Percentiles rank a stretch among this genome's conserved stretches.
Conservation (phyloP, 2,113 vertebrate genomes). For the Carettochelys insculpta region DNA sequence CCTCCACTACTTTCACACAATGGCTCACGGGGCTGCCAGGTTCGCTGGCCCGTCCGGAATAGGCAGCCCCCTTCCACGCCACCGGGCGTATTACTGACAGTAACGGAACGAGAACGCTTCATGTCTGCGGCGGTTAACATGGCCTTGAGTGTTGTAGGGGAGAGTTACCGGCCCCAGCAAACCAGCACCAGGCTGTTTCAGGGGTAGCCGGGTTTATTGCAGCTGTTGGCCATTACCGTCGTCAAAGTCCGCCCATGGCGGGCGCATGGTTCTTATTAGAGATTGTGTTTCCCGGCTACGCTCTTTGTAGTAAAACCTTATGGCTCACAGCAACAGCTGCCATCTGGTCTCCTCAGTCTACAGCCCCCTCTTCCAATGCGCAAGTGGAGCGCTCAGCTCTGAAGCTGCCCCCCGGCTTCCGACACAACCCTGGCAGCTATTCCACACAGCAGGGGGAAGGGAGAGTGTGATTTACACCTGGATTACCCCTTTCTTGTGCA, state of each 20-base stretch:
- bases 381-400: background rate
- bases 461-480: background rate
- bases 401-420: background rate
- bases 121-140: background rate
- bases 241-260: no score
- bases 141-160: background rate
- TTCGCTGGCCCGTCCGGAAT: no score
- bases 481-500: background rate
- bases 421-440: background rate
- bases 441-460: background rate
- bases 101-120: background rate
- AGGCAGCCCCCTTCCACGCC: no score
- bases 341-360: background rate
- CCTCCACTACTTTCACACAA: background rate
- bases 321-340: background rate
- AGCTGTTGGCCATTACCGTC: background rate
- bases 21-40: background rate
- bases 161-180: background rate
- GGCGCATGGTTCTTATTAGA: background rate
- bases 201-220: accelerated
- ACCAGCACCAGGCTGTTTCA: background rate
- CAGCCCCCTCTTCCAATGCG: background rate
- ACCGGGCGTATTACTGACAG: no score
- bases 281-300: background rate
- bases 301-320: background rate